Conservation (phyloP, 1,140 invertebrate species). For the Aricia agestis region DNA sequence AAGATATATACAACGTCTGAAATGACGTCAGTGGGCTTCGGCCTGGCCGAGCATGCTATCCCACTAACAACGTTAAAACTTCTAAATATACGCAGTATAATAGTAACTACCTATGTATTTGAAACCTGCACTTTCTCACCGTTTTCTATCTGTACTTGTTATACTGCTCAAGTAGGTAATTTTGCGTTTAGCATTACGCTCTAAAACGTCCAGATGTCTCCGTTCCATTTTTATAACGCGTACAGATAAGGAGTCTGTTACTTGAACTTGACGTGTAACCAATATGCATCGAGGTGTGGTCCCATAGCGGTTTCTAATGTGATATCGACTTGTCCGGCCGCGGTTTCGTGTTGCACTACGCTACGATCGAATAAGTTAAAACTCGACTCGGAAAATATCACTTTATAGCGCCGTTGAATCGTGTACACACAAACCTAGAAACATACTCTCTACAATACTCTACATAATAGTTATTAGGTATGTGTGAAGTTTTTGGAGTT, state of each 20-base stretch:
- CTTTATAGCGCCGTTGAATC: too few species aligned
- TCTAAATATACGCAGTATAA: neutral
- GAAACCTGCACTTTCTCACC: neutral
- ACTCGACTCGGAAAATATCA: too few species aligned
- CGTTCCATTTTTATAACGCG: slow-evolving; percentile 15
- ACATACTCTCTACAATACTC: too few species aligned
- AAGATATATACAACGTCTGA: too few species aligned
- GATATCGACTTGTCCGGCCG: slow-evolving; percentile 47
- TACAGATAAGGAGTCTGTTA: slow-evolving; percentile 30
- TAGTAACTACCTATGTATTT: neutral
- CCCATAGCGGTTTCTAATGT: slow-evolving; percentile 53
- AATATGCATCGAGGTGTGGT: slow-evolving; percentile 52
- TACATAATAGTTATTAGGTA: too few species aligned
- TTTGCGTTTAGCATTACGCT: slow-evolving; percentile 6
- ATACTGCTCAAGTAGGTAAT: neutral
- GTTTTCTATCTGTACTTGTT: neutral
- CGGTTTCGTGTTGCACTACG: slow-evolving; percentile 40
- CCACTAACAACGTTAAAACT: too few species aligned
- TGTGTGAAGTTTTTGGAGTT: too few species aligned
- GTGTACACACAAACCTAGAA: too few species aligned
- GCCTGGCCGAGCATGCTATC: too few species aligned
- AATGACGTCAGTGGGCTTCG: too few species aligned
- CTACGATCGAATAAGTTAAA: too few species aligned
- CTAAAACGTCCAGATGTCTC: slow-evolving; percentile 13
- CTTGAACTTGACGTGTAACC: slow-evolving; percentile 49